Percentiles rank a stretch among this genome's conserved stretches.
phyloP scores from a whole-genome alignment of 1,140 invertebrate genomes.

The Dryas iulia region DNA sequence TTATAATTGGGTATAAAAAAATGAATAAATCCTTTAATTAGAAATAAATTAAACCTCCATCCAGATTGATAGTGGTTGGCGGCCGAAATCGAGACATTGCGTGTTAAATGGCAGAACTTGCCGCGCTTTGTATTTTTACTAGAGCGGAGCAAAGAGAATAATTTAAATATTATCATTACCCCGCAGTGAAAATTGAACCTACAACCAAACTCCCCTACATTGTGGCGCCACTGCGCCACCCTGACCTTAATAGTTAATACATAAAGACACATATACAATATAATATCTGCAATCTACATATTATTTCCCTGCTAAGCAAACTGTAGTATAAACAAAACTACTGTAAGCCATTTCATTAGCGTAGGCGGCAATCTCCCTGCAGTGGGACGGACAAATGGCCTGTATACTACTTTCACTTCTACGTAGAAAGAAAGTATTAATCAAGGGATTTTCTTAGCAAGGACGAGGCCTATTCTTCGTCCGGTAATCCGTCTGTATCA shows the following conservation, averaged over 20 bases:
- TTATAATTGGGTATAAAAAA: too few relatives aligned
- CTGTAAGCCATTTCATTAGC: conserved; percentile 7
- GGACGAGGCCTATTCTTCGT: conserved; percentile 46
- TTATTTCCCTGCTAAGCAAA: background rate
- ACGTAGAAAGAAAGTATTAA: conserved; percentile 49
- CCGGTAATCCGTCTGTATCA: conserved; percentile 63
- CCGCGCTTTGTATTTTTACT: too few relatives aligned
- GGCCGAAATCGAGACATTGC: too few relatives aligned
- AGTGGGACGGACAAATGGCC: conserved; percentile 14
- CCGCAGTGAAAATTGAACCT: too few relatives aligned
- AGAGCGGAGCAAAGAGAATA: too few relatives aligned
- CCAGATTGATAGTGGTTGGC: too few relatives aligned
- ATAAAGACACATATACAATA: background rate
- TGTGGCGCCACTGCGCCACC: too few relatives aligned
- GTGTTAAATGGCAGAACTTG: too few relatives aligned
- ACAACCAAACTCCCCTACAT: too few relatives aligned
- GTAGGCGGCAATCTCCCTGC: conserved; percentile 1
- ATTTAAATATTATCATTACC: too few relatives aligned
- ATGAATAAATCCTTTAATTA: too few relatives aligned
- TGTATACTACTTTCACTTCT: conserved; percentile 22
- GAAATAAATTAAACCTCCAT: too few relatives aligned
- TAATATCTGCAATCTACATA: background rate
- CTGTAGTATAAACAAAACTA: background rate
- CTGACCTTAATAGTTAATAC: background rate
- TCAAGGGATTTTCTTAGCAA: conserved; percentile 52